phyloP scores from a whole-genome alignment of 2,888 invertebrate genomes.

The Drepanosiphum platanoidis region DNA sequence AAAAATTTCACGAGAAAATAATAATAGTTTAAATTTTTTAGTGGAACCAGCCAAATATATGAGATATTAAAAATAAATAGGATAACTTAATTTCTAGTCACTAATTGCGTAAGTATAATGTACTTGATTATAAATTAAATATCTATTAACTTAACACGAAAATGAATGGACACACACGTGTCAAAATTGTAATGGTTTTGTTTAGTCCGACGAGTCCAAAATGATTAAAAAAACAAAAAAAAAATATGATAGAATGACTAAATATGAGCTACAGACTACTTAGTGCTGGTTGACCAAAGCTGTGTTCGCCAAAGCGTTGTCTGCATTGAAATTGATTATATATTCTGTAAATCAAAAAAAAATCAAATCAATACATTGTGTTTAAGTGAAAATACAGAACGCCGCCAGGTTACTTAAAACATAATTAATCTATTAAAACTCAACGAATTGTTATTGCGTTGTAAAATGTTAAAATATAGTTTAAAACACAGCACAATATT shows the following conservation, averaged over 20 bases:
- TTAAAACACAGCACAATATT: too few species aligned
- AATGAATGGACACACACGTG: slow-evolving; percentile 28
- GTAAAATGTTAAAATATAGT: too few species aligned
- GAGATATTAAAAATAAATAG: slow-evolving; percentile 53
- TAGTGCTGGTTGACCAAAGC: slow-evolving; percentile 42
- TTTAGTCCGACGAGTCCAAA: slow-evolving; percentile 8
- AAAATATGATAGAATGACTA: slow-evolving; percentile 34
- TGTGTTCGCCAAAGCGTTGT: slow-evolving; percentile 46
- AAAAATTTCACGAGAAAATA: slow-evolving; percentile 28
- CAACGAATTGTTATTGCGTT: too few species aligned
- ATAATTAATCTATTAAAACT: too few species aligned
- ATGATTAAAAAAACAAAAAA: slow-evolving; percentile 6
- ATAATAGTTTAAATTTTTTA: slow-evolving; percentile 36
- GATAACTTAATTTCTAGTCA: slow-evolving; percentile 41
- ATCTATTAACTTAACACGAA: slow-evolving; percentile 46
- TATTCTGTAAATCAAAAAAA: slow-evolving; percentile 39
- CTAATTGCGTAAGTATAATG: slow-evolving; percentile 38
- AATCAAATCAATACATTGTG: neutral
- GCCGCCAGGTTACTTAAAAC: too few species aligned
- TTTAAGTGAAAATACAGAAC: neutral
- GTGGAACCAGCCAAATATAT: slow-evolving; percentile 26
- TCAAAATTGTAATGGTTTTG: slow-evolving; percentile 29
- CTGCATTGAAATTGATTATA: slow-evolving; percentile 32
- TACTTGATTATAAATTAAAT: slow-evolving; percentile 39
- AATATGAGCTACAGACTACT: slow-evolving; percentile 33